These are phyloP conservation scores for Pachyseris speciosa DNA, from an alignment of 64 coral and sea anemone species.

Conservation along the genomic window DNA sequence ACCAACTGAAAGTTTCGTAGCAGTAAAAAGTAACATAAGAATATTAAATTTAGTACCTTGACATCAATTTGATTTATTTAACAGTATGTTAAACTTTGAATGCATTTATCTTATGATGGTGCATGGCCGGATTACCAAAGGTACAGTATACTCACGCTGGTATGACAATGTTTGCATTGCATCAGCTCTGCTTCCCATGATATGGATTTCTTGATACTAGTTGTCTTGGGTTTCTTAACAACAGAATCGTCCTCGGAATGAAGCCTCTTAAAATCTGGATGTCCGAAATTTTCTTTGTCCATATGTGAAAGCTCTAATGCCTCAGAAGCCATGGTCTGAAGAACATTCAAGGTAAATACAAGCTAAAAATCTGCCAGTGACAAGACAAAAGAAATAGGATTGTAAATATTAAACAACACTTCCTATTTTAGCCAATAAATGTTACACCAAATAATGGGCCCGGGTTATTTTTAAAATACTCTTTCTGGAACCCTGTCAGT, in stretches of 20 bases:
- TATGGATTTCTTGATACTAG: conserved; percentile 25
- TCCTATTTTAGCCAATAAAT: too few relatives aligned
- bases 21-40: not conserved
- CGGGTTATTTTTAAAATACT: not conserved
- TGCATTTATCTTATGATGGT: too few relatives aligned
- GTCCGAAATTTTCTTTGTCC: not conserved
- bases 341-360: not conserved
- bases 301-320: conserved; percentile 14
- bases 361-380: too few relatives aligned
- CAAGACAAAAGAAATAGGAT: too few relatives aligned
- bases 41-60: not conserved
- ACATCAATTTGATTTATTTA: too few relatives aligned
- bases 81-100: too few relatives aligned
- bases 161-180: conserved; percentile 19
- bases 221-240: conserved; percentile 40
- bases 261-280: conserved; percentile 58
- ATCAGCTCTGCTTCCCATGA: conserved; percentile 4
- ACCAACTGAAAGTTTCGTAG: not conserved
- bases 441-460: too few relatives aligned
- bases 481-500: not conserved
- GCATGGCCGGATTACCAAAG: too few relatives aligned
- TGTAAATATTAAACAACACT: too few relatives aligned
- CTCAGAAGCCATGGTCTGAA: conserved; percentile 39
- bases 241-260: conserved; percentile 58
- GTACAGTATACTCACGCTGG: conserved; percentile 64